Evolutionary conservation across 2,113 vertebrate species (phyloP), one percentile per base, ranked within the genome.

Genomic region (Ascaphus truei): DNA sequence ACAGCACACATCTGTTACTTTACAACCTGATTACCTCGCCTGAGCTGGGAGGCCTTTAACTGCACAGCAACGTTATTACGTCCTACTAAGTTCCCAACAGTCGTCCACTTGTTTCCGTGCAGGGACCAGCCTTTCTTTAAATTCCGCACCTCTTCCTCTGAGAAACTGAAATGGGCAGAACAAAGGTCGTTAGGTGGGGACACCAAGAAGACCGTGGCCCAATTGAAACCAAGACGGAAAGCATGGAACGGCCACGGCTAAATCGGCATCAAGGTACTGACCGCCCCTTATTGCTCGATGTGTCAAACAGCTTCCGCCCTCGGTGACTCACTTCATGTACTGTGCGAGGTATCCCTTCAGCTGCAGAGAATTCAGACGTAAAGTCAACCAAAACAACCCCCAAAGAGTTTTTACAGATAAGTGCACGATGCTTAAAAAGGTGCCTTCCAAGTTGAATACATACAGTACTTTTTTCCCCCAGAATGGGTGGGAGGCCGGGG

Each of bases 271-370:
- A n/a, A n/a, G n/a, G n/a, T n/a, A 4, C 87, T 85, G 62, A 91
- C 90, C 83, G 88, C 65, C 90, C 90, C 76, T 88, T 90, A 6
- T 85, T 87, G 59, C 86, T 84, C 29, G 84, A 76, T 37, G 84
- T 43, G 39, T 90, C 85, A 33, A 85, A 90, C 5, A 91, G 84
- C 79, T 87, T 89, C 77, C 81, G 81, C 33, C 87, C 90, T 58
- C 88, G 68, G 2, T 82, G 85, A 72, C 83, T 84, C 0, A 90
- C 78, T 1, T 84, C 75, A 22, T 83, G 79, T 80, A 86, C 84
- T 16, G 85, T 81, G 31, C 88, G 85, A 9, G 85, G 76, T 2
- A 91, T 86, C 51, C 77, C 85, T 39, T 84, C 81, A 61, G 83
- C 89, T 91, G 8, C 15, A 68, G 74, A 63, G 37, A 52, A 0